Evolutionary conservation across 2,888 invertebrate species (phyloP), one percentile per base, ranked within the genome.

Genomic region (Elaeidobius kamerunicus): DNA sequence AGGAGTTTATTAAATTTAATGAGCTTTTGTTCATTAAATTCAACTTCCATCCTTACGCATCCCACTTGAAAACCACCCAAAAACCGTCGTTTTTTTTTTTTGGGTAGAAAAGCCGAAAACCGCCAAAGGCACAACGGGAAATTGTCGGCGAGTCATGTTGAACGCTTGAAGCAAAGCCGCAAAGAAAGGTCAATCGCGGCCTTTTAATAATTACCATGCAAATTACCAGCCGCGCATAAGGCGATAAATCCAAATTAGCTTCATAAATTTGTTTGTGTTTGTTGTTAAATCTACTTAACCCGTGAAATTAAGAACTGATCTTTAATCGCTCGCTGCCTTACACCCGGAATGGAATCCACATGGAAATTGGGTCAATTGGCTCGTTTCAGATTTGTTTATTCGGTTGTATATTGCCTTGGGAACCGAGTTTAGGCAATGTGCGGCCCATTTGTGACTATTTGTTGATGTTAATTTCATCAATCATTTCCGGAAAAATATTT

Each of bases 201-300:
- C 52, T 56, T 56, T 41, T 23, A 51, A 51, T 42, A 56, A 56
- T 56, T 52, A 56, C 49, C 52, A 56, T 56, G 56, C 44, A 56
- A 52, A 56, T 56, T 49, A n/a, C n/a, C n/a, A n/a, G n/a, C n/a
- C n/a, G n/a, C n/a, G 30, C 39, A 19, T 12, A 40, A 41, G 41
- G 43, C 51, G 51, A 55, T 55, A 55, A 52, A 55, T 55, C 44
- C 43, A 55, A 55, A 55, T 52, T 48, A 56, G 52, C 44, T 38
- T 40, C 48, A 48, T 52, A 47, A 56, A 48, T 36, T 47, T 46
- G 51, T 51, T 56, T 56, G 48, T 46, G 51, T 51, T 56, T 56
- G 48, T 48, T 56, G 51, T 56, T 28, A 47, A 48, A 55, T 47
- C 52, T 52, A 41, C 48, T 56, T 56, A 48, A 49, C 52, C 48